Base-by-base conservation (phyloP, 2,888 invertebrate species). In the Panopea generosa region DNA sequence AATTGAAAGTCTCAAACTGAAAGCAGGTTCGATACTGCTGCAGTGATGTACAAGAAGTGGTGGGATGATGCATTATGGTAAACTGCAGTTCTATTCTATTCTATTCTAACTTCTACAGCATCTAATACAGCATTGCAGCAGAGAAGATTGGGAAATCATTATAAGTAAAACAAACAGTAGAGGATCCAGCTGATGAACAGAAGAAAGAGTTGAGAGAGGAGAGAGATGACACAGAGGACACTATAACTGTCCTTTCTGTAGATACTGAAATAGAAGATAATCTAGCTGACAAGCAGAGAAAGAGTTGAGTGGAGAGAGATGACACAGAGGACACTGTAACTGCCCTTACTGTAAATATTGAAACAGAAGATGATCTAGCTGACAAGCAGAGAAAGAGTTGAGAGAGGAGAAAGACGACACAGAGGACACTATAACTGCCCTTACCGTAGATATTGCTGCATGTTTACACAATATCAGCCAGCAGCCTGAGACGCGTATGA, bases 401-500 rank as follows among this genome's bases (percentile, higher is more conserved):
- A 53, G n/a, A n/a, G n/a, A n/a, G n/a, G n/a, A n/a, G n/a, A n/a
- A 18, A 55, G 50, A 33, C 59, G 29, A 72, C 50, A 47, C 20
- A 27, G 11, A 22, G n/a, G 18, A 7, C 27, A 73, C 80, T 67
- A 69, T 47, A 68, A 78, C 83, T 84, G 84, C 84, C 84, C 84
- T 68, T 77, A 71, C 70, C 52, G 69, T 45, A 73, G 77, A 53
- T 52, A 38, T 65, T 73, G 65, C 65, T 69, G 74, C 69, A 82
- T 77, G 84, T 83, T 86, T 84, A 79, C 77, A 70, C 73, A 85
- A 92, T 91, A 92, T 85, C 92, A 90, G 88, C 85, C 77, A 84
- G 89, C 76, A 89, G 86, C 88, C 91, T 88, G 92, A 91, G 91
- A 72, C 40, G 33, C 26, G 20, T 38, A 16, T 49, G 27, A 40